Percentiles rank a stretch among this genome's conserved stretches.
These are phyloP conservation scores for Antigone vipio DNA, from an alignment of 2,113 vertebrate genomes.

Conservation along the genomic window DNA sequence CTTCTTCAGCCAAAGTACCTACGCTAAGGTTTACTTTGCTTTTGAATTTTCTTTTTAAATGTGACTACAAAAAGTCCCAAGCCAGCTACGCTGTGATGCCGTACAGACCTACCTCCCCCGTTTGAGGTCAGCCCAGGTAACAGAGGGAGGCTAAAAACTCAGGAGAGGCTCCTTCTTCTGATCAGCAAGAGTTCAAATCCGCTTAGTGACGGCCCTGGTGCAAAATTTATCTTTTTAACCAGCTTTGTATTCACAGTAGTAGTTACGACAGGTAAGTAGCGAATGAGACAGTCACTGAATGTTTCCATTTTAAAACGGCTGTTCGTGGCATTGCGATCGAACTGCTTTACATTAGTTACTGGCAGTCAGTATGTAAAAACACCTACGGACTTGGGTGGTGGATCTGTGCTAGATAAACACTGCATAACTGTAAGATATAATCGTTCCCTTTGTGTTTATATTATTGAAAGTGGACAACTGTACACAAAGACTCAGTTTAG, in stretches of 20 bases:
- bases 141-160: neutral
- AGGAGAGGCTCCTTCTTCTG: neutral
- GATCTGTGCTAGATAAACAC: conserved; percentile 17
- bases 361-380: neutral
- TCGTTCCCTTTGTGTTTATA: neutral
- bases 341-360: neutral
- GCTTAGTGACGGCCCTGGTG: neutral
- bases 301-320: neutral
- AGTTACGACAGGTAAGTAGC: neutral
- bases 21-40: neutral
- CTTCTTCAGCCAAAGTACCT: neutral
- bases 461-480: neutral
- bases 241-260: neutral
- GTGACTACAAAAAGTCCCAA: neutral
- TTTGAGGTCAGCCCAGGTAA: neutral
- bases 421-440: neutral
- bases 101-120: neutral
- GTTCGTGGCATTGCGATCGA: neutral
- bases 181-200: neutral
- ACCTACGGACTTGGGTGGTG: neutral
- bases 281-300: neutral
- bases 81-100: neutral
- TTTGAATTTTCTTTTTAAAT: neutral
- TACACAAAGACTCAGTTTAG: neutral
- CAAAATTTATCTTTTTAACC: neutral